phyloP scores from a whole-genome alignment of 2,113 vertebrate species.

The Vulpes lagopus region DNA sequence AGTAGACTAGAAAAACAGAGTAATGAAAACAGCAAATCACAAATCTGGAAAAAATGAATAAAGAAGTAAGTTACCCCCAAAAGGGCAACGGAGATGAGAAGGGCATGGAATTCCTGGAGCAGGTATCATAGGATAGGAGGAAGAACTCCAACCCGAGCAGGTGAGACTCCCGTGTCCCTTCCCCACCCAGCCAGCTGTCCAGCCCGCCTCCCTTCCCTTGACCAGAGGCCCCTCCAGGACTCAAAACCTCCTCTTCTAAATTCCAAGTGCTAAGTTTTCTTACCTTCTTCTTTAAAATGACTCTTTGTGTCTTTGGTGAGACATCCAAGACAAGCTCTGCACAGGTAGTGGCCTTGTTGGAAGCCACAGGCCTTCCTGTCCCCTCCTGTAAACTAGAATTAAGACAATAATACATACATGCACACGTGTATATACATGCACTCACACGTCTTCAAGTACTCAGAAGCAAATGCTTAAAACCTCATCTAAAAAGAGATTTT shows the following conservation, averaged over 20 bases:
- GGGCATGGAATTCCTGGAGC: neutral
- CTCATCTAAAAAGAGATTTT: neutral
- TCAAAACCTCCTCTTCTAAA: neutral
- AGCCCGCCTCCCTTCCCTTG: neutral
- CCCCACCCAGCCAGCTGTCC: neutral
- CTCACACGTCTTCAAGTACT: neutral
- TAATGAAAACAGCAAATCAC: neutral
- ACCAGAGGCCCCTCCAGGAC: too few relatives aligned
- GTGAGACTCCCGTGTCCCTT: too few relatives aligned
- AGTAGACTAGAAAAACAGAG: constrained; percentile 4
- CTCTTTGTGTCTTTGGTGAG: constrained; percentile 95
- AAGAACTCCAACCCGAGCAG: neutral
- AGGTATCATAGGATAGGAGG: rapidly evolving
- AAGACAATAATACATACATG: neutral
- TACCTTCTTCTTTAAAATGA: constrained; percentile 98
- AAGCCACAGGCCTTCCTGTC: constrained; percentile 89
- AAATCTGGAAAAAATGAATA: neutral
- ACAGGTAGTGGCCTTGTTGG: constrained; percentile 88
- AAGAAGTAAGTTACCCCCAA: neutral
- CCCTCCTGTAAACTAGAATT: constrained; percentile 86
- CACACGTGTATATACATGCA: rapidly evolving
- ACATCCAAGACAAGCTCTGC: constrained; percentile 97
- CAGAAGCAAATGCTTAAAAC: neutral
- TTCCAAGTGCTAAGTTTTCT: neutral
- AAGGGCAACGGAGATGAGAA: neutral